Evolutionary conservation across 2,797 vertebrate genomes (phyloP).

Genomic region (Podarcis lilfordi): DNA sequence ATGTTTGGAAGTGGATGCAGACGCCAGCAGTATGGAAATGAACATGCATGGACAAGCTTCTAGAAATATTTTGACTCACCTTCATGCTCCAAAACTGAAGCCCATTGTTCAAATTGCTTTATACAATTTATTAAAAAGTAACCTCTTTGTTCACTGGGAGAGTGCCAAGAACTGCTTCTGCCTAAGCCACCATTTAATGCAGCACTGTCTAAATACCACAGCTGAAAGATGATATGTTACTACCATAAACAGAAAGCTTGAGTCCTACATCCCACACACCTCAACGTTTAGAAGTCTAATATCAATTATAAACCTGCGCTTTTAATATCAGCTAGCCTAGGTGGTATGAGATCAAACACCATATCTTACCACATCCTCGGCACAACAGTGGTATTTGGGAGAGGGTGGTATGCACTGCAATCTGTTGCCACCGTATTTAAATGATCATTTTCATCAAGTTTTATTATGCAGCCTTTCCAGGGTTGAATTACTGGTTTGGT

Average conservation of each 20-base stretch:
- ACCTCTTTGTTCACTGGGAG: neutral
- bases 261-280: no score
- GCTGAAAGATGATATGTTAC: neutral
- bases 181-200: neutral
- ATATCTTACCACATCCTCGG: no score
- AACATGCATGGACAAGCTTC: no score
- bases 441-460: no score
- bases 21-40: neutral
- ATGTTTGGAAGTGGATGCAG: neutral
- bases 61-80: neutral
- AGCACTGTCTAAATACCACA: neutral
- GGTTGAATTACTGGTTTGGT: no score
- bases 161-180: neutral
- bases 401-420: neutral
- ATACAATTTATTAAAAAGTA: neutral
- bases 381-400: no score
- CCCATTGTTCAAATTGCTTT: neutral
- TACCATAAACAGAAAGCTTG: neutral
- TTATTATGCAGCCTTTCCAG: neutral
- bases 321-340: neutral
- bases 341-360: no score
- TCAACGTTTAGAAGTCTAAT: neutral
- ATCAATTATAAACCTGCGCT: neutral
- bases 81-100: conserved; percentile 2
- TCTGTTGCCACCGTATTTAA: neutral